These are phyloP conservation scores for Dolomedes plantarius DNA, from an alignment of 2,888 invertebrate genomes.

Conservation along the genomic window DNA sequence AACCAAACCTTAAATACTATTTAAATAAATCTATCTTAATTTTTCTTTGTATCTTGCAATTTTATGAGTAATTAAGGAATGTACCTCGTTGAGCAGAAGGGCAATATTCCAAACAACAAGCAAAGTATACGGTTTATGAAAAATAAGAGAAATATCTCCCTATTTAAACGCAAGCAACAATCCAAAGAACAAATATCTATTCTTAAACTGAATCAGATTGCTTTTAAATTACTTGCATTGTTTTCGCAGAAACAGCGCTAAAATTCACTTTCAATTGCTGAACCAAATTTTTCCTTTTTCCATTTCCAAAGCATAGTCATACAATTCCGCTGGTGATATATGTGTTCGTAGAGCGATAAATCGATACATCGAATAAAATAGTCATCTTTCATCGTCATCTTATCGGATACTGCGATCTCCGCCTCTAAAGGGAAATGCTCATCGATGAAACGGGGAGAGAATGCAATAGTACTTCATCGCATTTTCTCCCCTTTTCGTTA, in stretches of 20 bases:
- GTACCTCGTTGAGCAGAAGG: too few species aligned
- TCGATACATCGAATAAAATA: slow-evolving; percentile 67
- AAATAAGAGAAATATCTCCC: too few species aligned
- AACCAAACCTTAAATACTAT: too few species aligned
- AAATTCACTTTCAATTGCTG: not conserved
- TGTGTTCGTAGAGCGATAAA: slow-evolving; percentile 42
- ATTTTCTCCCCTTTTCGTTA: not conserved
- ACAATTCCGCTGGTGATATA: not conserved
- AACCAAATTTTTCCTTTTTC: not conserved
- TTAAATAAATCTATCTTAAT: too few species aligned
- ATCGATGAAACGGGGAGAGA: not conserved
- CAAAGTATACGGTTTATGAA: too few species aligned
- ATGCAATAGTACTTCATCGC: not conserved
- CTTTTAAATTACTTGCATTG: not conserved
- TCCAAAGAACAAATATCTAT: too few species aligned
- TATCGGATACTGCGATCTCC: slow-evolving; percentile 57
- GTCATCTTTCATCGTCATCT: slow-evolving; percentile 70
- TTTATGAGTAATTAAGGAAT: too few species aligned
- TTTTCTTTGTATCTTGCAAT: too few species aligned
- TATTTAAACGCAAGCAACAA: too few species aligned
- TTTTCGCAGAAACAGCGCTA: not conserved
- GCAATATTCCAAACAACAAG: too few species aligned
- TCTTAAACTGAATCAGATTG: not conserved
- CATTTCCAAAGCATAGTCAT: not conserved
- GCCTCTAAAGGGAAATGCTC: not conserved